These are phyloP conservation scores for Andricus grossulariae DNA, from an alignment of 1,140 invertebrate genomes.

Conservation along the genomic window DNA sequence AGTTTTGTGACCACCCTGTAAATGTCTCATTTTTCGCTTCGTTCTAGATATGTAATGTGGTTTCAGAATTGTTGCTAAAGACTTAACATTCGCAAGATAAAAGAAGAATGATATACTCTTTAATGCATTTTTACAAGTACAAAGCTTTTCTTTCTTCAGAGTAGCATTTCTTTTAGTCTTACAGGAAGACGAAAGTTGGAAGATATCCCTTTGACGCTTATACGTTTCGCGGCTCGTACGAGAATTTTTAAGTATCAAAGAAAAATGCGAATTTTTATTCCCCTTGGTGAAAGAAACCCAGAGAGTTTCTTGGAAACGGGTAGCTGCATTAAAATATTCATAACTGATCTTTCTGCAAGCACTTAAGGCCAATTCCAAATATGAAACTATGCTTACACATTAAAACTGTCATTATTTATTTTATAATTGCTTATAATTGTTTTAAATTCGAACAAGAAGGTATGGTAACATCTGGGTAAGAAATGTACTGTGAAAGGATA, in stretches of 20 bases:
- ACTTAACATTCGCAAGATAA: too few species aligned
- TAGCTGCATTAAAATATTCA: not conserved
- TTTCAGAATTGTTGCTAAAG: too few species aligned
- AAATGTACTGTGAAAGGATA: not conserved
- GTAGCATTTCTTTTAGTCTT: not conserved
- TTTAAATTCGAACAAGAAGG: too few species aligned
- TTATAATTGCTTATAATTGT: too few species aligned
- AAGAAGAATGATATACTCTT: too few species aligned
- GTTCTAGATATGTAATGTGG: too few species aligned
- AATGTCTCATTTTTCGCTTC: too few species aligned
- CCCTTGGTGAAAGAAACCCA: not conserved
- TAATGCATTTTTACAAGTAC: too few species aligned
- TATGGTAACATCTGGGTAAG: too few species aligned
- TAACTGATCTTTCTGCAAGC: not conserved
- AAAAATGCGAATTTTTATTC: slow-evolving; percentile 3
- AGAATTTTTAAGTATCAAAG: slow-evolving; percentile 14
- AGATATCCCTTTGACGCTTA: slow-evolving; percentile 1
- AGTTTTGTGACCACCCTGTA: too few species aligned
- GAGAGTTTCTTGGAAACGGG: not conserved
- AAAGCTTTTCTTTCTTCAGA: not conserved
- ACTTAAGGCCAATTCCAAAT: not conserved
- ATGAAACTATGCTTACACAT: too few species aligned
- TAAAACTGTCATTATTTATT: too few species aligned
- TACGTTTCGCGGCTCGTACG: not conserved
- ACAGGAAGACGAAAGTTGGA: slow-evolving; percentile 5